phyloP scores from a whole-genome alignment of 2,797 vertebrate genomes.

The Sebastes minor region DNA sequence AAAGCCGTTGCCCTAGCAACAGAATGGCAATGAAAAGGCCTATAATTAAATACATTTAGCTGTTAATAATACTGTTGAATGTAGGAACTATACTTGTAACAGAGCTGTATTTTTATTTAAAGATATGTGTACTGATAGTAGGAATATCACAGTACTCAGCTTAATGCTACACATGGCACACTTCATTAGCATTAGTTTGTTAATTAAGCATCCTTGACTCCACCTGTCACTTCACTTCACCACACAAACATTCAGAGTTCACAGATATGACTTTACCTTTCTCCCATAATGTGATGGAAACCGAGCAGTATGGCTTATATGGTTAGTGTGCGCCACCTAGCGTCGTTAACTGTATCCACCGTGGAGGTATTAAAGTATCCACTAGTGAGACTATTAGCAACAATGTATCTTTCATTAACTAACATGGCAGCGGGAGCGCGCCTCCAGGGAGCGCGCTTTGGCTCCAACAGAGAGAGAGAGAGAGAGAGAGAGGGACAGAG shows the following conservation, averaged over 20 bases:
- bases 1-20: too few relatives aligned
- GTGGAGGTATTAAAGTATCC: background rate
- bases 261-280: background rate
- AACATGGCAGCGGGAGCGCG: constrained; percentile 1
- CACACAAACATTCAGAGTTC: background rate
- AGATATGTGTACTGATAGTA: background rate
- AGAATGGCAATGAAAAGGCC: too few relatives aligned
- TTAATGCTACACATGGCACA: background rate
- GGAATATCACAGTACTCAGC: background rate
- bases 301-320: background rate
- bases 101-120: background rate
- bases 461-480: background rate
- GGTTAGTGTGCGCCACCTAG: constrained; percentile 43
- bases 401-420: background rate
- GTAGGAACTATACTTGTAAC: background rate
- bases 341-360: constrained; percentile 7
- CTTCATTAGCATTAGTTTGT: background rate
- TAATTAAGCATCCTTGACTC: background rate
- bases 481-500: accelerated
- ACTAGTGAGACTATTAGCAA: background rate
- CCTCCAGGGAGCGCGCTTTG: too few relatives aligned
- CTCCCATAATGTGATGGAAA: background rate
- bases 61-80: background rate
- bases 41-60: background rate
- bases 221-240: background rate